Base-by-base conservation (phyloP, 2,113 vertebrate genomes). In the Lichenostomus cassidix region DNA sequence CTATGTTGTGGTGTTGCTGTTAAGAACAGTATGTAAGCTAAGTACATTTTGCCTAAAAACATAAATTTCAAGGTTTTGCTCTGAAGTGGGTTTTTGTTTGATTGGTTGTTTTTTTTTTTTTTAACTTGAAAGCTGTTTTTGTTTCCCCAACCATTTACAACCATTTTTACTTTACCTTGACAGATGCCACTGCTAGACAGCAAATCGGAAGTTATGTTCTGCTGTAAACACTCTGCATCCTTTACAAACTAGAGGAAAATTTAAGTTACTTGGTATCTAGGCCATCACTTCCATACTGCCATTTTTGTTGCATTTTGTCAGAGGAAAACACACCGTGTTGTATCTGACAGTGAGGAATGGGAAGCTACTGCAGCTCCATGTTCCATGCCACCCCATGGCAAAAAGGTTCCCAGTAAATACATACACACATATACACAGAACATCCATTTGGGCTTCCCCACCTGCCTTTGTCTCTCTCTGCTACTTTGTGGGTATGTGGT, bases 11-110 rank as follows among this genome's bases (percentile, higher is more conserved):
- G 5, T 84, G 70, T 78, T 87, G 25, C 69, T 81, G 28, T 52
- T 87, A 89, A 89, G 39, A 97, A 83, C 10, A 93, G 92, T 35
- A 16, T 33, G n/a, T 29, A 87, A 94, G 27, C 33, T 82, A 93
- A 96, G 64, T 58, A 92, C 58, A 6, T 83, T 96, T 74, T 80
- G 42, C n/a, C 53, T 79, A 65, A 97, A 87, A 89, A 42, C 60
- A 83, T 37, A 76, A 81, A 41, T 47, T 22, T 35, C 37, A 35
- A 83, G 21, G 15, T 42, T 77, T 77, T 56, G 0, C 10, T 81
- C 42, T 62, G 6, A 60, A 73, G 7, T 5, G 1, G 21, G 21
- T 22, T 47, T 47, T 47, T 47, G 46, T 47, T 12, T 35, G 24
- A 0, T 5, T 35, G 28, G 8, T 31, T 35, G 2, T 37, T 73